Evolutionary conservation across 2,797 vertebrate species (phyloP), one percentile per base, ranked within the genome.

Genomic region (Thripadectes ignobilis): DNA sequence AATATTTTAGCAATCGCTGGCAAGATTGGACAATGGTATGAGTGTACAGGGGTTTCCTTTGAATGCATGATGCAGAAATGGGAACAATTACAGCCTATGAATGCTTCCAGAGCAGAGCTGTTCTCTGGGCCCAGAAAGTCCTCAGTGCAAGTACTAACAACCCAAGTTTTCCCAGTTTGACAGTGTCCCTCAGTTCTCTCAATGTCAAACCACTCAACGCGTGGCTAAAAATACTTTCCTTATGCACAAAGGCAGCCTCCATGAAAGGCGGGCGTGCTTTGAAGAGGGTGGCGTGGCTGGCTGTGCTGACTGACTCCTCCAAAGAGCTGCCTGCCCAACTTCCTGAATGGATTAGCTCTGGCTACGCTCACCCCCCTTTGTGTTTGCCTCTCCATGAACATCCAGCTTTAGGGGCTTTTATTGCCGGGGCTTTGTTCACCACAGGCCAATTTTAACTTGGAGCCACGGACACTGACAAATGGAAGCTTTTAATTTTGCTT

Each of bases 221-320:
- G 10, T 12, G 38, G 78, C 94, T 96, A 95, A 94, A 96, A 96
- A 96, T 95, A 95, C 73, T 78, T 43, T 11, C 45, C 59, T 65
- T 65, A 36, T 87, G 89, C 88, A 93, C 83, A 79, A 79, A 93
- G 88, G 36, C 85, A 73, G 77, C 52, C 63, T 63, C 55, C 71
- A 92, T 87, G 77, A 95, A 91, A 95, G 85, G 73, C 80, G 2
- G 2, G 58, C 6, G 3, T 57, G 84, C 95, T 96, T 89, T 95
- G 95, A 95, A 94, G 92, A 48, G 68, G 66, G 90, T 69, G 62
- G 49, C 1, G 1, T 71, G 41, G 77, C 92, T 91, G 88, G 39
- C 62, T 89, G 62, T 0, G 1, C 82, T 90, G 92, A 90, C 12
- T 89, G 88, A 80, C 79, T 83, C 19, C 61, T 66, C 65, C 75